Conservation (phyloP, 2,888 invertebrate species). For the Azorinus chamasolen region DNA sequence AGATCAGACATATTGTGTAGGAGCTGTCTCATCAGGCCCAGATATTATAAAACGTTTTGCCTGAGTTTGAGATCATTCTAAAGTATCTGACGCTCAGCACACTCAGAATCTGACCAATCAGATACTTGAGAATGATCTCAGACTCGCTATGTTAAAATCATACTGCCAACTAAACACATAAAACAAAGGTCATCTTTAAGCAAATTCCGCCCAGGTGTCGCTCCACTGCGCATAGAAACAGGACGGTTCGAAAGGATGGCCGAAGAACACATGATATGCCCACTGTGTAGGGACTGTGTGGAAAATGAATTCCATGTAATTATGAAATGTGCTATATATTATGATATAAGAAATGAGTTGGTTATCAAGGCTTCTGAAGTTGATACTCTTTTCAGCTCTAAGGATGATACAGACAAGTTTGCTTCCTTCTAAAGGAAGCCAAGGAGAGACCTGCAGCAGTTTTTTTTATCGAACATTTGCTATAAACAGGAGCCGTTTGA, state of each 20-base stretch:
- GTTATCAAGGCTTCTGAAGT: slow-evolving; percentile 1
- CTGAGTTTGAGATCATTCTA: too few species aligned
- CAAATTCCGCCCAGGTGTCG: not conserved
- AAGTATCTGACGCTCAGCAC: too few species aligned
- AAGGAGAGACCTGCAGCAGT: too few species aligned
- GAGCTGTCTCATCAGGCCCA: too few species aligned
- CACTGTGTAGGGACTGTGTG: not conserved
- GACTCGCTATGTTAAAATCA: not conserved
- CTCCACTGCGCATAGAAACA: not conserved
- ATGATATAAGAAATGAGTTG: not conserved
- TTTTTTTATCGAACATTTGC: too few species aligned
- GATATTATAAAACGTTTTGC: too few species aligned
- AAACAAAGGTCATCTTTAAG: slow-evolving; percentile 5
- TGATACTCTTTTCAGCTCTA: not conserved
- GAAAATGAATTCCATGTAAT: slow-evolving; percentile 3
- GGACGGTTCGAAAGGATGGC: slow-evolving; percentile 1
- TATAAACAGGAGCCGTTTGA: too few species aligned
- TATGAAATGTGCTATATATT: not conserved
- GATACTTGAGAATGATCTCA: too few species aligned
- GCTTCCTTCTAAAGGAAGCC: too few species aligned
- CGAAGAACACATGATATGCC: not conserved
- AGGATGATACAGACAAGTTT: not conserved
- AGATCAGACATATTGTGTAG: too few species aligned
- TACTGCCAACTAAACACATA: not conserved
- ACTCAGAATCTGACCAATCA: too few species aligned